These are phyloP conservation scores for Aplocera efformata DNA, from an alignment of 2,888 invertebrate species.

Conservation along the genomic window DNA sequence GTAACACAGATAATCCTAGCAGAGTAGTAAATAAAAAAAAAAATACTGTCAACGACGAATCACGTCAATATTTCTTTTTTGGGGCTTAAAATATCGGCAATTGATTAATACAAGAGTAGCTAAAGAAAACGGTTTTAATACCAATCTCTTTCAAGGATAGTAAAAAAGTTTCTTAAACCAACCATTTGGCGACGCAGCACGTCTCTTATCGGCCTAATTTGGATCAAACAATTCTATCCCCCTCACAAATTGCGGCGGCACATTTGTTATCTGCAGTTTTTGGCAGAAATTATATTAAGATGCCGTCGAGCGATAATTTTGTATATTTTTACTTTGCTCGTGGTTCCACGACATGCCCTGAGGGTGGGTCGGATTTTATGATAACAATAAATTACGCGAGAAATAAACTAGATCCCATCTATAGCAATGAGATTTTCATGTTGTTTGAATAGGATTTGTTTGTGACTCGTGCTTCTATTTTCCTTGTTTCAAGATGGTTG, in stretches of 20 bases:
- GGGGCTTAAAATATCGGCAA: too few relatives aligned
- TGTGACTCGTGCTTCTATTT: conserved; percentile 25
- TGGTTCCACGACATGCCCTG: conserved; percentile 41
- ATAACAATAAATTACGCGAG: conserved; percentile 64
- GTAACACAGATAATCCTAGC: too few relatives aligned
- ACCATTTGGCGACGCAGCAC: conserved; percentile 54
- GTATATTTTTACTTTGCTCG: conserved; percentile 62
- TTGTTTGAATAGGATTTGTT: conserved; percentile 26
- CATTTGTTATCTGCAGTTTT: conserved; percentile 75
- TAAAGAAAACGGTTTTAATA: too few relatives aligned
- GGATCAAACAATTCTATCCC: conserved; percentile 72
- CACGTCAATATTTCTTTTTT: too few relatives aligned
- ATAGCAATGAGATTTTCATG: conserved; percentile 49
- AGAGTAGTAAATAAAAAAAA: too few relatives aligned
- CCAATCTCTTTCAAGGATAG: conserved; percentile 39
- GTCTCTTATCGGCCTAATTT: conserved; percentile 73
- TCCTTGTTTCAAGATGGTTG: conserved; percentile 5
- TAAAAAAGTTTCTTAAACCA: conserved; percentile 58
- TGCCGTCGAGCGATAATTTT: conserved; percentile 68
- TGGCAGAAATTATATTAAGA: conserved; percentile 75
- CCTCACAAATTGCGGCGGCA: conserved; percentile 65
- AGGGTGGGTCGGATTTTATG: conserved; percentile 57
- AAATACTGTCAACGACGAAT: too few relatives aligned
- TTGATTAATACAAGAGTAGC: too few relatives aligned
- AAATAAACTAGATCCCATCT: conserved; percentile 61